Evolutionary conservation across 2,888 invertebrate genomes (phyloP).

Genomic region (Eupithecia pulchellata): DNA sequence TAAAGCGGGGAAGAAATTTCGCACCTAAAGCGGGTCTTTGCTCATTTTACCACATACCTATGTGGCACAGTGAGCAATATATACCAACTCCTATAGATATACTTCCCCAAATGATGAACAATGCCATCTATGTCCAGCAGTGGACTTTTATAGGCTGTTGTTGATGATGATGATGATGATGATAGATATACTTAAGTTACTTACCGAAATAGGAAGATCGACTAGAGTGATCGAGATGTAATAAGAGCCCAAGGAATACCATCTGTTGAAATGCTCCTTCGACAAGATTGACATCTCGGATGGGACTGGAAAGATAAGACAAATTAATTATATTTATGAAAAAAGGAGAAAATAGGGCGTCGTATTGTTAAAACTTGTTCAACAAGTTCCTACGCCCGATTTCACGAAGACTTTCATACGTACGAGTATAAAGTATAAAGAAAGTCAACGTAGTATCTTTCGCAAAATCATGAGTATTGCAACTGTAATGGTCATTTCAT

Average conservation of each 20-base stretch:
- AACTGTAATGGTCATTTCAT: not conserved
- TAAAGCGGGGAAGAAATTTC: not conserved
- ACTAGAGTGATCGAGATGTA: constrained; percentile 91
- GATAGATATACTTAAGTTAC: constrained; percentile 47
- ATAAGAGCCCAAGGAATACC: constrained; percentile 94
- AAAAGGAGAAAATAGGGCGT: not conserved
- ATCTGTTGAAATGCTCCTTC: constrained; percentile 95
- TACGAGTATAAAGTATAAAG: too few relatives aligned
- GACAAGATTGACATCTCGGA: constrained; percentile 92
- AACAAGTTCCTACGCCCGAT: not conserved
- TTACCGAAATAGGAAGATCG: constrained; percentile 92
- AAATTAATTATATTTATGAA: not conserved
- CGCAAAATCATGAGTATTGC: not conserved
- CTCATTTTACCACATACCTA: not conserved
- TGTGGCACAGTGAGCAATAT: too few relatives aligned
- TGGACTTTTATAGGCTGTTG: too few relatives aligned
- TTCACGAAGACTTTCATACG: not conserved
- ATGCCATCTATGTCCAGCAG: too few relatives aligned
- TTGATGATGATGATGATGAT: too few relatives aligned
- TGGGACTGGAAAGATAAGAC: constrained; percentile 86
- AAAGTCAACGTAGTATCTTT: not conserved
- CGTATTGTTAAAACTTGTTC: not conserved
- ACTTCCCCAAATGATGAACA: too few relatives aligned
- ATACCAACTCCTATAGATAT: not conserved
- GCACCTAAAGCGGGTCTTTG: not conserved